Evolutionary conservation across 2,888 invertebrate species (phyloP).

Genomic region (Peribatodes rhomboidaria): DNA sequence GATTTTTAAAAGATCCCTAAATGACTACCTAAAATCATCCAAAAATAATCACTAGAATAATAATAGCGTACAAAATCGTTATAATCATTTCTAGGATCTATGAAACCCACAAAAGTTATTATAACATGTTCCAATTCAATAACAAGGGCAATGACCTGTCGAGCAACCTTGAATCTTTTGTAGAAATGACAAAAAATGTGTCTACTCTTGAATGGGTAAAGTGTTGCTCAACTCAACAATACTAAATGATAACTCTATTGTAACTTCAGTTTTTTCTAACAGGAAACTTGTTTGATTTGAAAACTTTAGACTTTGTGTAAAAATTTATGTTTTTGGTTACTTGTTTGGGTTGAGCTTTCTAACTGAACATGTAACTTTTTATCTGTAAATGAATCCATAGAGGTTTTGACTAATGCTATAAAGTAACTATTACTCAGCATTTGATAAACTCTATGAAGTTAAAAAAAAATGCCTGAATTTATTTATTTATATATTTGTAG

Average conservation of each 20-base stretch:
- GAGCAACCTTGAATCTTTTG: conserved; percentile 42
- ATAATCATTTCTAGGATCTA: conserved; percentile 13
- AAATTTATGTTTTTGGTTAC: neutral
- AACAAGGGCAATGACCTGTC: conserved; percentile 51
- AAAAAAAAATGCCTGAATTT: too few species aligned
- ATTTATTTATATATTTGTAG: too few species aligned
- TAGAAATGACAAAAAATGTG: conserved; percentile 34
- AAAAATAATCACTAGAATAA: conserved; percentile 3
- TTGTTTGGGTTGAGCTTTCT: neutral
- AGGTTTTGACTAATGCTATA: neutral
- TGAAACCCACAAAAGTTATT: conserved; percentile 32
- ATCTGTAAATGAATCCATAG: neutral
- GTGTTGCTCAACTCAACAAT: conserved; percentile 34
- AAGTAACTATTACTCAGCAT: neutral
- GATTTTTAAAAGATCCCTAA: neutral
- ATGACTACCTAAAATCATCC: neutral
- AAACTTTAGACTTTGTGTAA: neutral
- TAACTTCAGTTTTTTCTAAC: conserved; percentile 16
- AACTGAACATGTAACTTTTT: neutral
- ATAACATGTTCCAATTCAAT: conserved; percentile 47
- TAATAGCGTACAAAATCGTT: conserved; percentile 7
- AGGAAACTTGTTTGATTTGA: conserved; percentile 19
- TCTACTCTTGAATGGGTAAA: conserved; percentile 28
- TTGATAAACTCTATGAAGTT: too few species aligned
- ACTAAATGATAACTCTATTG: conserved; percentile 57